Conservation (phyloP, 2,797 vertebrate species). For the Atherinosoma microstoma region DNA sequence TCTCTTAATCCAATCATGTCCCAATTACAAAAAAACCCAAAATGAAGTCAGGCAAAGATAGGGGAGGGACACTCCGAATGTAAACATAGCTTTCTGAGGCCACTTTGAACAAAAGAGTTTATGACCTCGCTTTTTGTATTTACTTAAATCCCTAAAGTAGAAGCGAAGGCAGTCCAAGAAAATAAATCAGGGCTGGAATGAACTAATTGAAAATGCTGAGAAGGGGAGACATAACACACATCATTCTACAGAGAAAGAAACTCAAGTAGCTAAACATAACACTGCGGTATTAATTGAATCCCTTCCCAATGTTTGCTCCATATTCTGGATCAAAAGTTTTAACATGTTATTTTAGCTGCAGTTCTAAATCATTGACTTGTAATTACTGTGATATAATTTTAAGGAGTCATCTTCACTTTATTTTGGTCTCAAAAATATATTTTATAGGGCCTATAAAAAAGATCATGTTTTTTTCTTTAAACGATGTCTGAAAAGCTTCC, state of each 20-base stretch:
- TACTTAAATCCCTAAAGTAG: constrained; percentile 27
- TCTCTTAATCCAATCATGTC: constrained; percentile 75
- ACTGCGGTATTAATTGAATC: constrained; percentile 22
- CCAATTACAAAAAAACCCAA: constrained; percentile 67
- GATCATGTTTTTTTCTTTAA: constrained; percentile 4
- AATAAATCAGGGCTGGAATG: constrained; percentile 17
- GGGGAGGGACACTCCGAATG: constrained; percentile 37
- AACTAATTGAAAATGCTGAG: constrained; percentile 24
- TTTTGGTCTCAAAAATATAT: constrained; percentile 2
- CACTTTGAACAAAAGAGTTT: constrained; percentile 34
- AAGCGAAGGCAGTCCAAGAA: neutral
- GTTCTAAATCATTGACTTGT: constrained; percentile 46
- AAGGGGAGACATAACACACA: neutral
- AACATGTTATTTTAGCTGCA: constrained; percentile 36
- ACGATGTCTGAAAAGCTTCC: neutral
- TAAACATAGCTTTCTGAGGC: constrained; percentile 31
- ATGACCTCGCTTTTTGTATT: constrained; percentile 19
- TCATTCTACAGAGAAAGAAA: constrained; percentile 16
- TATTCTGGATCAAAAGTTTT: constrained; percentile 22
- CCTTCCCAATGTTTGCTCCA: constrained; percentile 12
- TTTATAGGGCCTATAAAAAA: constrained; percentile 31
- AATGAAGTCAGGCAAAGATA: constrained; percentile 57
- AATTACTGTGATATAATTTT: constrained; percentile 24
- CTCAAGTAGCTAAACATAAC: constrained; percentile 29
- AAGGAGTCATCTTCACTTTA: constrained; percentile 18